These are phyloP conservation scores for Magallana ariakensis DNA, from an alignment of 1,140 invertebrate species.

Conservation along the genomic window DNA sequence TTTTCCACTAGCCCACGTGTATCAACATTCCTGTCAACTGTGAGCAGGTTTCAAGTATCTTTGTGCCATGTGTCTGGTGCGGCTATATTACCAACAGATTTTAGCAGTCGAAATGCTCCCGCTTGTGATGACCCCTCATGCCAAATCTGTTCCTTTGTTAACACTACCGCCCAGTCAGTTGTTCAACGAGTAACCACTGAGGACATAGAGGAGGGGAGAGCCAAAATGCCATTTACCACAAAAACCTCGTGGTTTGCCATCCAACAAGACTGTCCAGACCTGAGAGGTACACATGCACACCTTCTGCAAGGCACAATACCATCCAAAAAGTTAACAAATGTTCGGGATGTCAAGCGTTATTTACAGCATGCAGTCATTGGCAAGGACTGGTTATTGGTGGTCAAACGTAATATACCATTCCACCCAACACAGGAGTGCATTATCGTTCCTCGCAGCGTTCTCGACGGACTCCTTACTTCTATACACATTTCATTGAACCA, in stretches of 20 bases:
- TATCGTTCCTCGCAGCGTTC: slow-evolving; percentile 52
- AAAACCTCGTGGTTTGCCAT: slow-evolving; percentile 47
- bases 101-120: slow-evolving; percentile 58
- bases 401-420: slow-evolving; percentile 37
- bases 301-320: slow-evolving; percentile 44
- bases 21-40: slow-evolving; percentile 41
- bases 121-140: slow-evolving; percentile 37
- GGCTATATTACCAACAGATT: slow-evolving; percentile 56
- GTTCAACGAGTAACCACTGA: slow-evolving; percentile 36
- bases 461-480: slow-evolving; percentile 55
- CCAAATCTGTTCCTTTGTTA: slow-evolving; percentile 44
- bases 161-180: slow-evolving; percentile 37
- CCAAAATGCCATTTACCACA: slow-evolving; percentile 51
- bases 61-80: slow-evolving; percentile 52
- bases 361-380: slow-evolving; percentile 43
- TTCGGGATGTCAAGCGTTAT: slow-evolving; percentile 57
- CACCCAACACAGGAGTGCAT: slow-evolving; percentile 51
- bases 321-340: slow-evolving; percentile 48
- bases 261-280: slow-evolving; percentile 48
- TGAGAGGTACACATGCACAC: slow-evolving; percentile 49
- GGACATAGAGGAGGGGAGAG: slow-evolving; percentile 35
- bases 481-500: slow-evolving; percentile 59
- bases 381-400: slow-evolving; percentile 52
- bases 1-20: slow-evolving; percentile 51
- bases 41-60: slow-evolving; percentile 55